Conservation (phyloP, 1,140 invertebrate genomes). For the Aphelinus certus region DNA sequence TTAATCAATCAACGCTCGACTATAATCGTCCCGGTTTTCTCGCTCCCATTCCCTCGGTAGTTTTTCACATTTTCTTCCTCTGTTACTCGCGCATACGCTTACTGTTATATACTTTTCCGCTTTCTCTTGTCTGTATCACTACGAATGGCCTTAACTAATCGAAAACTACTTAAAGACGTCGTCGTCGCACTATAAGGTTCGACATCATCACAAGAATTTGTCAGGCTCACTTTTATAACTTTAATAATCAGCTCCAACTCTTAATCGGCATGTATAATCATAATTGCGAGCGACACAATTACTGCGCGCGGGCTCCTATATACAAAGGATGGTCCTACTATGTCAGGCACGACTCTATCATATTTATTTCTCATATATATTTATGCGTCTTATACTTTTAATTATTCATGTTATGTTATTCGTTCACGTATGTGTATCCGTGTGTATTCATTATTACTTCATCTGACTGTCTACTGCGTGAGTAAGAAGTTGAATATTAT, state of each 20-base stretch:
- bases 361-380: slow-evolving; percentile 23
- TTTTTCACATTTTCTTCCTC: background rate
- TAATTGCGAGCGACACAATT: slow-evolving; percentile 25
- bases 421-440: slow-evolving; percentile 10
- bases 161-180: slow-evolving; percentile 34
- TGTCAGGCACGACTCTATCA: slow-evolving; percentile 42
- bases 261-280: background rate
- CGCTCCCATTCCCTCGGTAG: background rate
- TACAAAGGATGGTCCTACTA: slow-evolving; percentile 43
- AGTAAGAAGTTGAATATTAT: too few relatives aligned
- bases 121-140: slow-evolving; percentile 22
- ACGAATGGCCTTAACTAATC: slow-evolving; percentile 39
- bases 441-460: background rate
- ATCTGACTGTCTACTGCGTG: too few relatives aligned
- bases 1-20: too few relatives aligned
- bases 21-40: background rate
- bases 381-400: slow-evolving; percentile 21
- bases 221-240: slow-evolving; percentile 31
- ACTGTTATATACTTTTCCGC: background rate
- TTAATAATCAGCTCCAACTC: background rate
- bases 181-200: slow-evolving; percentile 31
- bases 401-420: slow-evolving; percentile 20
- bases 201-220: slow-evolving; percentile 40
- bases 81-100: background rate
- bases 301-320: slow-evolving; percentile 23